Evolutionary conservation across 2,888 invertebrate genomes (phyloP), one percentile per base, ranked within the genome.

Genomic region (Caenorhabditis sulstoni): DNA sequence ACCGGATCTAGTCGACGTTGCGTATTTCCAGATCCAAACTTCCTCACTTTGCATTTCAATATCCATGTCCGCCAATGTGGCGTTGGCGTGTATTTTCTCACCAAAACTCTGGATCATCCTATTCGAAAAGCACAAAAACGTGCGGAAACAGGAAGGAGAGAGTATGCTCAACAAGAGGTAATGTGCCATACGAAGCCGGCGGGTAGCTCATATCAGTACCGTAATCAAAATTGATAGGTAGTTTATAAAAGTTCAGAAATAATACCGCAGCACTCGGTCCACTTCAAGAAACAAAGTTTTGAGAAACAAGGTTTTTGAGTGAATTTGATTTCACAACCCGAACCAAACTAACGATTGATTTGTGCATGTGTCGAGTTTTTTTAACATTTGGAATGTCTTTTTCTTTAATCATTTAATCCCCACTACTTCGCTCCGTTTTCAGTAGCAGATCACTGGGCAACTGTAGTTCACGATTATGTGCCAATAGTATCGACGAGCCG

Each of bases 51-150:
- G 94, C 90, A 93, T 94, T 85, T 93, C 94, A 45, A 93, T 94
- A 53, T 93, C 93, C 84, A 92, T 94, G 88, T 93, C 93, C 86
- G 94, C 94, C 47, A 93, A 93, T 1, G 94, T 94, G 22, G 93
- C 94, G 11, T 91, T 94, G 52, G 93, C 93, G 62, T 94, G 94
- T 88, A 92, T 94, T 8, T 94, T 94, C 90, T 93, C 93, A 23
- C 94, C 94, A 20, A 94, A 94, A 91, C 92, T 94, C 44, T 94
- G 94, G 92, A 93, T 94, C 84, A 94, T 94, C 80, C 91, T 94
- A 77, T 93, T 94, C 88, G 94, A 94, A 89, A 94, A 94, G 49
- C 93, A 94, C 82, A 94, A 94, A 90, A 94, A 94, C 90, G 93
- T 94, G 49, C 91, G 94, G 37, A 88, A 88, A 59, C 87, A 86